Percentiles rank a stretch among this genome's conserved stretches.
Evolutionary conservation across 1,140 invertebrate genomes (phyloP).

Genomic region (Pantala flavescens): DNA sequence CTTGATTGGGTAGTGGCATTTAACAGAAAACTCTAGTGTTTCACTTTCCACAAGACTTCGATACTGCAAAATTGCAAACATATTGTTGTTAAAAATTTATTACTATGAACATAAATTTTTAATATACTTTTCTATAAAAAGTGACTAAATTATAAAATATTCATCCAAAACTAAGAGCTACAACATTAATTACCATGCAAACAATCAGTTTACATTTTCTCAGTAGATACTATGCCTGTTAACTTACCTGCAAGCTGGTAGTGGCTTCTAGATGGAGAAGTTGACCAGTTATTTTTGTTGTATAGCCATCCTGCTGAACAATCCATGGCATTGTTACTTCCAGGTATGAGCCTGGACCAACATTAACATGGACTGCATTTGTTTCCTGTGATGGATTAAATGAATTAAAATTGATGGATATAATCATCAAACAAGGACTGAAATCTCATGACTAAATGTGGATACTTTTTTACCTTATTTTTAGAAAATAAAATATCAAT

Average conservation of each 20-base stretch:
- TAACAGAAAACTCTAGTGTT: constrained; percentile 83
- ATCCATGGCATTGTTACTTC: constrained; percentile 94
- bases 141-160: background rate
- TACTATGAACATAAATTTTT: background rate
- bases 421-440: constrained; percentile 14
- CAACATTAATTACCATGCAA: too few relatives aligned
- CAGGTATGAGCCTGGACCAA: constrained; percentile 85
- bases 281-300: constrained; percentile 84
- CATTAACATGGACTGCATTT: constrained; percentile 89
- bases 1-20: constrained; percentile 74
- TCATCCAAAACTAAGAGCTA: too few relatives aligned
- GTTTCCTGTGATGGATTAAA: constrained; percentile 53
- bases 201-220: too few relatives aligned
- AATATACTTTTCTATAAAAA: constrained; percentile 5
- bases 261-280: constrained; percentile 87
- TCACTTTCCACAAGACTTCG: constrained; percentile 86
- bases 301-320: constrained; percentile 71
- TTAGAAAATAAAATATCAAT: constrained; percentile 94
- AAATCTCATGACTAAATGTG: too few relatives aligned
- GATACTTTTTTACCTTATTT: constrained; percentile 50
- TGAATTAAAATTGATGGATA: background rate
- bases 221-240: background rate
- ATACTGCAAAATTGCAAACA: constrained; percentile 41
- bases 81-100: constrained; percentile 5
- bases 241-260: constrained; percentile 65